Percentiles rank a stretch among this genome's conserved stretches.
phyloP scores from a whole-genome alignment of 2,797 vertebrate genomes.

The Gambusia yucatana region DNA sequence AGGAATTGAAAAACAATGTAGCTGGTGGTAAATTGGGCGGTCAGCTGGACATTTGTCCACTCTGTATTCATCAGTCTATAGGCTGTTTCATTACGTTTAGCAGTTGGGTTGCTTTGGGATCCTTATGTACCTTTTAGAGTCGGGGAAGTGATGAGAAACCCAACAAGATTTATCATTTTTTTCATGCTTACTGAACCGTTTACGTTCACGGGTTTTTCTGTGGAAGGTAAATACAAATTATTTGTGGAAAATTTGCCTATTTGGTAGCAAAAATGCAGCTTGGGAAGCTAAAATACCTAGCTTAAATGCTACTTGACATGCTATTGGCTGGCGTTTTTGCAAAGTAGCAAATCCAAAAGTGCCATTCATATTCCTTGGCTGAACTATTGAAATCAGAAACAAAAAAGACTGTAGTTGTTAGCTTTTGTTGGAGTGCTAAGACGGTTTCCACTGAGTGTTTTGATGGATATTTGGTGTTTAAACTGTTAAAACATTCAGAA shows the following conservation, averaged over 20 bases:
- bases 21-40: background rate
- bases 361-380: background rate
- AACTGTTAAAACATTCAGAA: background rate
- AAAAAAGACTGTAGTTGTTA: background rate
- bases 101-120: background rate
- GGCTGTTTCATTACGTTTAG: background rate
- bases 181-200: too few relatives aligned
- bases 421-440: background rate
- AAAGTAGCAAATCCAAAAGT: background rate
- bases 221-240: background rate
- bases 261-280: background rate
- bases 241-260: background rate
- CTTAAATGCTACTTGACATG: background rate
- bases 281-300: background rate
- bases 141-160: background rate
- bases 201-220: background rate
- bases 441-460: background rate
- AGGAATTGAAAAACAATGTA: conserved; percentile 1
- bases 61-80: background rate
- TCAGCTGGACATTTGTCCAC: conserved; percentile 5
- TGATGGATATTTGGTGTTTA: background rate
- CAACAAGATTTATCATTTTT: background rate
- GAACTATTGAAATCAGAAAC: too few relatives aligned
- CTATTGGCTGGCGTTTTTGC: background rate
- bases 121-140: background rate